Percentiles rank a stretch among this genome's conserved stretches.
Evolutionary conservation across 2,797 vertebrate species (phyloP).

Genomic region (Pelochelys cantorii): DNA sequence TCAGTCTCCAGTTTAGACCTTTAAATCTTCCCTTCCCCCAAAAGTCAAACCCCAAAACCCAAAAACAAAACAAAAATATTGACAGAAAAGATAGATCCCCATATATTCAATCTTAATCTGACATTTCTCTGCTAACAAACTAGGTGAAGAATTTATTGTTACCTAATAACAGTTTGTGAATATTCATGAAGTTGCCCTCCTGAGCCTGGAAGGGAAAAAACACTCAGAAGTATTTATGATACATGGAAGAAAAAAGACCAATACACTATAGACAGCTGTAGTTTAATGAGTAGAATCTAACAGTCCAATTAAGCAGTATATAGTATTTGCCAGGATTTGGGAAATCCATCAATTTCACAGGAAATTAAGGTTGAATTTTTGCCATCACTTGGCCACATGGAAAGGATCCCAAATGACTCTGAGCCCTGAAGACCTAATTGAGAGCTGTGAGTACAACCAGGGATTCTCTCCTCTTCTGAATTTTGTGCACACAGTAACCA

Average conservation of each 20-base stretch:
- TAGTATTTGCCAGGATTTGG: conserved; percentile 73
- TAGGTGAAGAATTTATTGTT: neutral
- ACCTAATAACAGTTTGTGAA: conserved; percentile 70
- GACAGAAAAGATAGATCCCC: neutral
- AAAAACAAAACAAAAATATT: neutral
- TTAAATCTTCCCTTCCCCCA: neutral
- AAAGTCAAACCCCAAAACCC: too few species aligned
- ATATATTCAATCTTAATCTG: neutral
- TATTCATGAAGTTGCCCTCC: conserved; percentile 80
- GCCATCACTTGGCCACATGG: conserved; percentile 82
- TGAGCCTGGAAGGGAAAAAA: conserved; percentile 39
- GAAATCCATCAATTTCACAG: conserved; percentile 83
- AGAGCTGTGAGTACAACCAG: conserved; percentile 76
- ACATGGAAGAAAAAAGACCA: conserved; percentile 36
- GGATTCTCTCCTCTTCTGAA: conserved; percentile 54
- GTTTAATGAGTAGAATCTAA: conserved; percentile 87
- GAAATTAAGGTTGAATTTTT: conserved; percentile 87
- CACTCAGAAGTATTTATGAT: conserved; percentile 75
- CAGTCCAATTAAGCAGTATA: conserved; percentile 83
- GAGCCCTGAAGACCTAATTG: conserved; percentile 74
- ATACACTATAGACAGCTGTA: conserved; percentile 80
- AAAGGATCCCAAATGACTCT: conserved; percentile 76
- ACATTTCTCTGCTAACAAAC: conserved; percentile 19
- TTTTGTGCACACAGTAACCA: conserved; percentile 27
- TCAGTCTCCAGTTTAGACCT: neutral